Conservation (phyloP, 2,888 invertebrate genomes). For the Eupithecia insigniata region DNA sequence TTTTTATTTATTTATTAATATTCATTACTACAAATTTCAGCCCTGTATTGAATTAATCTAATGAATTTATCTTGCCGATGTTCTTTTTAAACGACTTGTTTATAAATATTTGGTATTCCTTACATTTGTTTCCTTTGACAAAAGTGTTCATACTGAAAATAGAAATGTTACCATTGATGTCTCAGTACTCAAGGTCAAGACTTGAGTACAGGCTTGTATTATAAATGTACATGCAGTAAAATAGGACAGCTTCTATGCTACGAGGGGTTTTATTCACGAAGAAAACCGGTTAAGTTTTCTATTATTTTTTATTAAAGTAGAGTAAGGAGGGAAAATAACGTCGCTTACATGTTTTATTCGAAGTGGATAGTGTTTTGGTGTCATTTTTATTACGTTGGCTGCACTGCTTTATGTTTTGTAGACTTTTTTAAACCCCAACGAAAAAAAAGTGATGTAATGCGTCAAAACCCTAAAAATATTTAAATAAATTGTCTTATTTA, state of each 20-base stretch:
- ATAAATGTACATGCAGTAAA: conserved; percentile 14
- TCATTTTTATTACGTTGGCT: not conserved
- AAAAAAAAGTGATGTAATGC: not conserved
- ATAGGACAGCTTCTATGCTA: conserved; percentile 2
- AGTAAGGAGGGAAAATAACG: not conserved
- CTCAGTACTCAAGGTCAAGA: conserved; percentile 21
- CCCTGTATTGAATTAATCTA: not conserved
- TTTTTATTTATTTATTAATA: too few relatives aligned
- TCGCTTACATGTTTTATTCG: not conserved
- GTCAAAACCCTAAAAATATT: not conserved
- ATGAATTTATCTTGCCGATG: not conserved
- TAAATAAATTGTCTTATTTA: too few relatives aligned
- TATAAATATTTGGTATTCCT: not conserved
- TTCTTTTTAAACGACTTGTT: not conserved
- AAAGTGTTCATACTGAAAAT: conserved; percentile 14
- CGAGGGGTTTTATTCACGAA: not conserved
- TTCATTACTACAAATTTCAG: not conserved
- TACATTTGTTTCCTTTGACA: not conserved
- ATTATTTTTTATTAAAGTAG: not conserved
- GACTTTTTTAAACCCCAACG: not conserved
- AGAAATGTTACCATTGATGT: conserved; percentile 19
- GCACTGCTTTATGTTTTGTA: not conserved
- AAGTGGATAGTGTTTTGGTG: not conserved
- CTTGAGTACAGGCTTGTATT: conserved; percentile 23
- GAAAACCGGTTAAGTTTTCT: not conserved